Base-by-base conservation (phyloP, 2,113 vertebrate species). In the Phaethon lepturus region DNA sequence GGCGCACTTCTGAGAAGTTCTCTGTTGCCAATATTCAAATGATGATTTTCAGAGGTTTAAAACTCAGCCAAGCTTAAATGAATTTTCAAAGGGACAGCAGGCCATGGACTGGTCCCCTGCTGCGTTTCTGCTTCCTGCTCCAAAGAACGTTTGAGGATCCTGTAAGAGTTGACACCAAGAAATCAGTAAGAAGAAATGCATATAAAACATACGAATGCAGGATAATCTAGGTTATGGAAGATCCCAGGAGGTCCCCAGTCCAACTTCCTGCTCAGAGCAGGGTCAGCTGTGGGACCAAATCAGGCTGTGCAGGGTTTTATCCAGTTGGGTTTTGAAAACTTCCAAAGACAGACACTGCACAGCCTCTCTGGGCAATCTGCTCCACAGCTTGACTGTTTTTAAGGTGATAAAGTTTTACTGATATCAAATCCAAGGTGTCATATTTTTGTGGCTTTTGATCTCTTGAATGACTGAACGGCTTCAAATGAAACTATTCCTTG, bases 201-300 rank as follows among this genome's bases (percentile, higher is more conserved):
- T 66, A 22, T 23, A 67, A 84, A 33, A 55, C 1, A 40, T 31
- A 44, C 1, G 89, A 69, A 74, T 17, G 7, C 28, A 89, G 17
- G 22, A 42, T n/a, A 71, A 59, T 0, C 0, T 7, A 42, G 24
- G 11, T 28, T 58, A 49, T 1, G 56, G 47, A 59, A 78, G 52
- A 86, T 15, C 10, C 28, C 42, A 53, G 59, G 33, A 80, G 45
- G 35, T 13, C 7, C 6, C 6, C 2, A 5, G 52, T 75, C 17
- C n/a, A 64, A 3, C 9, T 63, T 59, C 25, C 44, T 82, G 17
- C 53, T 64, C 26, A 59, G 18, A 88, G 26, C 4, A 49, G n/a
- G 11, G 24, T 82, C 40, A 59, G 1, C 3, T 62, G 6, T 69
- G 23, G 29, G 26, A 66, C 83, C 20, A 69, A 88, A 66, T 33